Percentiles rank a stretch among this genome's conserved stretches.
Conservation (phyloP, 2,888 invertebrate species). For the Flexamia atlantica region DNA sequence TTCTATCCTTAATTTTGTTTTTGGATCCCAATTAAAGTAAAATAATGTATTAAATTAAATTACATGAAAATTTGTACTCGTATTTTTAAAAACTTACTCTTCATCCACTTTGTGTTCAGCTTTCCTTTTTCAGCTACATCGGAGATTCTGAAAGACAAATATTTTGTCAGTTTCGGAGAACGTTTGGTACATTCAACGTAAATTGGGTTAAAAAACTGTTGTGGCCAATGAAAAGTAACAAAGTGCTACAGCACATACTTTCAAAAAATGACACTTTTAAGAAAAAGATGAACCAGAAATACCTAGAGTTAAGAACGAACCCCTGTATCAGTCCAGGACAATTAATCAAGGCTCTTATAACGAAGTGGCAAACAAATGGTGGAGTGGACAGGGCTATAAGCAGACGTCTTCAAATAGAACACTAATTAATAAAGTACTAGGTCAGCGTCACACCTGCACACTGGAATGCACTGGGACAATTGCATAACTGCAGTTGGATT, state of each 20-base stretch:
- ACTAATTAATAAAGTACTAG: slow-evolving; percentile 15
- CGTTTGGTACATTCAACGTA: too few relatives aligned
- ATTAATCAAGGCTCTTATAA: neutral
- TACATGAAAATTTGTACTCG: too few relatives aligned
- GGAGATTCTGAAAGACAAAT: neutral
- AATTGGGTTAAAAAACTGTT: too few relatives aligned
- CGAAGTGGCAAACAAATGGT: neutral
- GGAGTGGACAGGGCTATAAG: slow-evolving; percentile 4
- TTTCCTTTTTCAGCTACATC: neutral
- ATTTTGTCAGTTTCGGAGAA: neutral
- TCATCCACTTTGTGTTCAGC: slow-evolving; percentile 14
- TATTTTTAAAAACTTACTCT: slow-evolving; percentile 17
- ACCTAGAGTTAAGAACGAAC: neutral
- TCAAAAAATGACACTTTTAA: too few relatives aligned
- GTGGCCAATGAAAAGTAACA: too few relatives aligned
- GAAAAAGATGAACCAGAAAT: too few relatives aligned
- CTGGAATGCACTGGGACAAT: neutral
- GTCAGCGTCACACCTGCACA: slow-evolving; percentile 2
- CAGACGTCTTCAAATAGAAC: neutral
- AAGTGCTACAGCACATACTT: too few relatives aligned
- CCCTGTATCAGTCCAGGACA: slow-evolving; percentile 11
- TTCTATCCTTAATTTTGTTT: too few relatives aligned
- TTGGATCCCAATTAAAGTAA: too few relatives aligned
- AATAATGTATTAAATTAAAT: too few relatives aligned
- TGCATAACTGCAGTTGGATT: slow-evolving; percentile 8